phyloP scores from a whole-genome alignment of 2,888 invertebrate species.

The Eupithecia abbreviata region DNA sequence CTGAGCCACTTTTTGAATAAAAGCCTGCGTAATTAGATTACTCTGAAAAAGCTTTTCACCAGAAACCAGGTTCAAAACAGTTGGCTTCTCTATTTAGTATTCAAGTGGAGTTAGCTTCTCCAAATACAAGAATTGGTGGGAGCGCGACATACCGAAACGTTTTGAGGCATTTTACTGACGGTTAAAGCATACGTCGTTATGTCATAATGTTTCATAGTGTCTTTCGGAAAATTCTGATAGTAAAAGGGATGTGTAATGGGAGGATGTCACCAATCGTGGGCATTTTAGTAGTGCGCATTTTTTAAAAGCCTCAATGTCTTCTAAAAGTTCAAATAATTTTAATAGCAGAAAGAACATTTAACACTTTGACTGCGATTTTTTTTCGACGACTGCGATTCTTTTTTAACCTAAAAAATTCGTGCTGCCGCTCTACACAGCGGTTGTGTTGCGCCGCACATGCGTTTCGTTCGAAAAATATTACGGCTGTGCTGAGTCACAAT shows the following conservation, averaged over 20 bases:
- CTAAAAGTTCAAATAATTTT: no score
- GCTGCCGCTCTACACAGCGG: no score
- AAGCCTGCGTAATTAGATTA: not conserved
- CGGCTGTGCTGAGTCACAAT: no score
- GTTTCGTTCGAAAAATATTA: no score
- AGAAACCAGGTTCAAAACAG: not conserved
- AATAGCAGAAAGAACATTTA: no score
- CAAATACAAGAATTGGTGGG: slow-evolving; percentile 6
- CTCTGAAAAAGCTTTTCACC: not conserved
- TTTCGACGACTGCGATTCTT: no score
- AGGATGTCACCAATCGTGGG: no score
- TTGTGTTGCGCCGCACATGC: no score
- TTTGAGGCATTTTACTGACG: not conserved
- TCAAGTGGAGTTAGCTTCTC: not conserved
- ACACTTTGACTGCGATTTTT: no score
- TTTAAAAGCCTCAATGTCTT: no score
- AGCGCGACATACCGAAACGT: not conserved
- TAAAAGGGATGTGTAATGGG: not conserved
- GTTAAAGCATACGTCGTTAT: not conserved
- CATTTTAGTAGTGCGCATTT: no score
- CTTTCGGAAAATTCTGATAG: not conserved
- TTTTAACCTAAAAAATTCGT: no score
- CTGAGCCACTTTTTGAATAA: not conserved
- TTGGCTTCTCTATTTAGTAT: not conserved
- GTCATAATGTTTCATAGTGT: not conserved